phyloP scores from a whole-genome alignment of 2,113 vertebrate genomes.

The Hemicordylus capensis region DNA sequence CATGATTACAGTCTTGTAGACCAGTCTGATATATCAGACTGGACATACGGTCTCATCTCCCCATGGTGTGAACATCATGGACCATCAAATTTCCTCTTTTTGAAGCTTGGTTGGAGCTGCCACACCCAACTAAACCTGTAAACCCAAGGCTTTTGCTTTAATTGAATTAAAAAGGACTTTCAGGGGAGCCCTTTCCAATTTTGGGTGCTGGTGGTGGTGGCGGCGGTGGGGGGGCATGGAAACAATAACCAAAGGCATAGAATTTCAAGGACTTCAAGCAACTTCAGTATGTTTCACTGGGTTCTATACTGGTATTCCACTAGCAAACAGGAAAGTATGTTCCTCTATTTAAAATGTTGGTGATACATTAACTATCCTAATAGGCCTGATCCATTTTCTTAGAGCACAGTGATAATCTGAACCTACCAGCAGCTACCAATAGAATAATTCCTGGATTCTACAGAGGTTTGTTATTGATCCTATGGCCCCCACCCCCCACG shows the following conservation, averaged over 20 bases:
- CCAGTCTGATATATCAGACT: too few species aligned
- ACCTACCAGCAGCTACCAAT: background rate
- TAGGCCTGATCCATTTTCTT: background rate
- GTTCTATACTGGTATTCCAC: background rate
- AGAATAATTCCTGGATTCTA: background rate
- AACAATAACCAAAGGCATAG: background rate
- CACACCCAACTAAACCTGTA: too few species aligned
- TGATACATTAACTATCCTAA: background rate
- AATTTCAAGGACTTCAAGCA: background rate
- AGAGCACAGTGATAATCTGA: background rate
- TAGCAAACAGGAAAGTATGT: background rate
- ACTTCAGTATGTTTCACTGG: background rate
- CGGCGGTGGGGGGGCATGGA: too few species aligned
- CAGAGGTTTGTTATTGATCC: background rate
- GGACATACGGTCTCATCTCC: too few species aligned
- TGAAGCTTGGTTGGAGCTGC: too few species aligned
- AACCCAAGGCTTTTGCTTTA: too few species aligned
- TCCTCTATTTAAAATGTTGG: conserved; percentile 2
- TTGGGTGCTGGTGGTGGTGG: background rate
- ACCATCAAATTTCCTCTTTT: too few species aligned
- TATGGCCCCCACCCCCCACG: background rate
- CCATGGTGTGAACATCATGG: too few species aligned
- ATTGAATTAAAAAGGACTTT: too few species aligned
- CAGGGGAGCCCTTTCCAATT: background rate
- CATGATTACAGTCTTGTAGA: too few species aligned